phyloP scores from a whole-genome alignment of 1,140 invertebrate species.

The Arion vulgaris region DNA sequence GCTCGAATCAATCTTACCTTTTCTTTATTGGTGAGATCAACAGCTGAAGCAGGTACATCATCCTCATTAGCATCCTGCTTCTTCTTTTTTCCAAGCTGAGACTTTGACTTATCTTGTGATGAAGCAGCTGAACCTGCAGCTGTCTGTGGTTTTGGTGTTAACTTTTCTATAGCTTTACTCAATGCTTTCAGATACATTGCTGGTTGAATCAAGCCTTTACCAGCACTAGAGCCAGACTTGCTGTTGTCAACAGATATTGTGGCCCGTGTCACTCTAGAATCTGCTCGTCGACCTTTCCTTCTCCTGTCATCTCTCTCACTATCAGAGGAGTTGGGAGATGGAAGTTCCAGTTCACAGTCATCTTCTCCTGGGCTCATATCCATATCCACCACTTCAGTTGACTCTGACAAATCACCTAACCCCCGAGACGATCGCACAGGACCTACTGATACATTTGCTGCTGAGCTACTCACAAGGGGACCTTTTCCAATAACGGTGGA shows the following conservation, averaged over 20 bases:
- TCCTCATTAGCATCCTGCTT: slow-evolving; percentile 37
- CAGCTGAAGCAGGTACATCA: slow-evolving; percentile 79
- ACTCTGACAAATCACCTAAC: slow-evolving; percentile 49
- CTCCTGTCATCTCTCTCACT: slow-evolving; percentile 1
- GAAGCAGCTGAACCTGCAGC: neutral
- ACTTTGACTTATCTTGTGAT: slow-evolving; percentile 22
- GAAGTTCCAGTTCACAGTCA: slow-evolving; percentile 50
- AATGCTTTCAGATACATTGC: slow-evolving; percentile 39
- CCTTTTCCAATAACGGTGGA: neutral
- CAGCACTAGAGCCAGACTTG: slow-evolving; percentile 12
- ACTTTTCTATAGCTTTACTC: slow-evolving; percentile 43
- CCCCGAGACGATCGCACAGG: neutral
- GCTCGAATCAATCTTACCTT: slow-evolving; percentile 79
- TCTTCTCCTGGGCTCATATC: slow-evolving; percentile 75
- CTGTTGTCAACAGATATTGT: slow-evolving; percentile 72
- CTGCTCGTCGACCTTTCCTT: slow-evolving; percentile 24
- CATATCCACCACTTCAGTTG: slow-evolving; percentile 77
- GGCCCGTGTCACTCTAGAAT: slow-evolving; percentile 55
- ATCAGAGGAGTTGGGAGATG: slow-evolving; percentile 38
- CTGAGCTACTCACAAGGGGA: slow-evolving; percentile 24
- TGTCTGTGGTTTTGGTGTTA: slow-evolving; percentile 38
- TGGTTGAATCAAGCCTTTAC: slow-evolving; percentile 33
- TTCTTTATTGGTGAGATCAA: slow-evolving; percentile 93
- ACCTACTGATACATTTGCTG: neutral
- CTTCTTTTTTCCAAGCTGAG: neutral